Evolutionary conservation across 2,113 vertebrate genomes (phyloP).

Genomic region (Thryonomys swinderianus): DNA sequence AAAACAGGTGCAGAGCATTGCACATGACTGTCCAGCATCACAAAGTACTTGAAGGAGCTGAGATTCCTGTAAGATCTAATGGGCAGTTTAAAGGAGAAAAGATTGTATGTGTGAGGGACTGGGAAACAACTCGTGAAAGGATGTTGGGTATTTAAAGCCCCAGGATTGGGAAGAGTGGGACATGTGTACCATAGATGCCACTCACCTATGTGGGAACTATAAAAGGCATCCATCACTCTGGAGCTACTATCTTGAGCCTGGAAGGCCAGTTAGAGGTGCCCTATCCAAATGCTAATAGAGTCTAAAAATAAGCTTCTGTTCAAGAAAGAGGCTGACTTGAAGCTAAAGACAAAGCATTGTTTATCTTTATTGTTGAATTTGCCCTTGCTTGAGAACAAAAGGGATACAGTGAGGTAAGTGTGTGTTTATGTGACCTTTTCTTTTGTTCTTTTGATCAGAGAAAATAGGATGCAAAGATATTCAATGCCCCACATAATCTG

Average conservation of each 20-base stretch:
- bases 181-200: fast-evolving
- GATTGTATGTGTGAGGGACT: fast-evolving
- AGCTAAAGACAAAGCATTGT: neutral
- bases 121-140: neutral
- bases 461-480: neutral
- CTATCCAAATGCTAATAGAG: neutral
- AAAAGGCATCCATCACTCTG: neutral
- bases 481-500: neutral
- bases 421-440: neutral
- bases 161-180: fast-evolving
- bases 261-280: neutral
- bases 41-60: neutral
- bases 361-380: neutral
- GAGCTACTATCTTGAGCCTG: neutral
- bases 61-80: too few relatives aligned
- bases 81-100: fast-evolving
- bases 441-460: neutral
- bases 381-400: neutral
- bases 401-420: neutral
- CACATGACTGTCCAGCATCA: neutral
- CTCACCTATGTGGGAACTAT: fast-evolving
- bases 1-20: neutral
- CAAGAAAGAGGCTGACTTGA: neutral
- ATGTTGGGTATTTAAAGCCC: neutral
- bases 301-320: neutral